These are phyloP conservation scores for Gisinianus flammeolus DNA, from an alignment of 2,888 invertebrate genomes.

Conservation along the genomic window DNA sequence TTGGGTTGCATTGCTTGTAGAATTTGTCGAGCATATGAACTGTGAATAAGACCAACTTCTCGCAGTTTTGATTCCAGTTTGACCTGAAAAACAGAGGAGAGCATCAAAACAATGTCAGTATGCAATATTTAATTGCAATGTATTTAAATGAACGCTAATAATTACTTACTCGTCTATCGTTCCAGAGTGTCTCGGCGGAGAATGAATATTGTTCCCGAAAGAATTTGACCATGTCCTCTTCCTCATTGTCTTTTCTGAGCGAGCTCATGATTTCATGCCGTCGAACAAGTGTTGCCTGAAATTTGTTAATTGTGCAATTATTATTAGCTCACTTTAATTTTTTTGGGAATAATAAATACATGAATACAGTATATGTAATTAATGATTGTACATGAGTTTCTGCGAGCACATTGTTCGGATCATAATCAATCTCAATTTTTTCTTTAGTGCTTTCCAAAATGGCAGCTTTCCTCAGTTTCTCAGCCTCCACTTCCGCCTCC, in stretches of 20 bases:
- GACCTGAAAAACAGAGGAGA: no score
- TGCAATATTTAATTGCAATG: no score
- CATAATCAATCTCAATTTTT: slow-evolving; percentile 51
- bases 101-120: no score
- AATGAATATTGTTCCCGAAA: slow-evolving; percentile 56
- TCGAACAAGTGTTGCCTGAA: slow-evolving; percentile 49
- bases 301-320: neutral
- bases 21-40: slow-evolving; percentile 55
- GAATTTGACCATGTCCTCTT: slow-evolving; percentile 47
- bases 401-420: slow-evolving; percentile 47
- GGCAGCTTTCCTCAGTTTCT: slow-evolving; percentile 19
- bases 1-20: slow-evolving; percentile 55
- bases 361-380: neutral
- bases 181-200: slow-evolving; percentile 51
- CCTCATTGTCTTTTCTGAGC: slow-evolving; percentile 6
- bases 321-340: neutral
- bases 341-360: neutral
- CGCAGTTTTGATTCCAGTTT: slow-evolving; percentile 54
- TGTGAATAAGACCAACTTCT: slow-evolving; percentile 56
- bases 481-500: slow-evolving; percentile 25
- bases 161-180: slow-evolving; percentile 47
- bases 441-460: slow-evolving; percentile 51
- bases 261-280: slow-evolving; percentile 41
- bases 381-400: slow-evolving; percentile 53
- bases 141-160: no score